Evolutionary conservation across 2,113 vertebrate species (phyloP).

Genomic region (Oncorhynchus mykiss): DNA sequence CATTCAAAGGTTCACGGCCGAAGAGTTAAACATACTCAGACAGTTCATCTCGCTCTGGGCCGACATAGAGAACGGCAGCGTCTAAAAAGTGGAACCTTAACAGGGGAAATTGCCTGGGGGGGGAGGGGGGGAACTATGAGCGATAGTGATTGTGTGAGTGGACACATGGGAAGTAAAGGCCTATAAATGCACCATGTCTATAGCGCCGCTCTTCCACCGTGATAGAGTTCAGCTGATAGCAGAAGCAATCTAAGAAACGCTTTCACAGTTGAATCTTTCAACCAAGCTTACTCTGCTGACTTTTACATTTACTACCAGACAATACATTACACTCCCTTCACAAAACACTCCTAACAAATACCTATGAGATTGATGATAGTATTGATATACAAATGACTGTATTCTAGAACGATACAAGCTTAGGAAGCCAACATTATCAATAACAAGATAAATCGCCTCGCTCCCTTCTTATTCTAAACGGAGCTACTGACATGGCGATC

Average conservation of each 20-base stretch:
- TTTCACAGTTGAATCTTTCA: slow-evolving; percentile 32
- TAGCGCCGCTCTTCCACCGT: slow-evolving; percentile 26
- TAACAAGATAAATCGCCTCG: too few species aligned
- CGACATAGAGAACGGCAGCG: not conserved
- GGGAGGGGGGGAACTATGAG: slow-evolving; percentile 16
- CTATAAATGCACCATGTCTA: slow-evolving; percentile 56
- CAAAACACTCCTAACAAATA: not conserved
- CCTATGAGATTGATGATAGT: not conserved
- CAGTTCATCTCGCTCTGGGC: not conserved
- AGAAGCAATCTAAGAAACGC: slow-evolving; percentile 38
- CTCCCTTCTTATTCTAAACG: too few species aligned
- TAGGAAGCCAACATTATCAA: too few species aligned
- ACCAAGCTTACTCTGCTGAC: slow-evolving; percentile 5
- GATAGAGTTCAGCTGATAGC: slow-evolving; percentile 42
- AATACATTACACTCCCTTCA: not conserved
- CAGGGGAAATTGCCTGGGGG: slow-evolving; percentile 54
- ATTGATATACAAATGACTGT: slow-evolving; percentile 35
- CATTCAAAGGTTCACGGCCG: not conserved
- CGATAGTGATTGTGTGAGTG: slow-evolving; percentile 24
- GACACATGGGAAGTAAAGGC: slow-evolving; percentile 23
- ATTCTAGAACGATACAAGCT: too few species aligned
- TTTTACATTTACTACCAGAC: slow-evolving; percentile 1
- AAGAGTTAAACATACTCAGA: not conserved
- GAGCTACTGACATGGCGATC: too few species aligned
- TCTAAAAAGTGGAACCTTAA: slow-evolving; percentile 50